A percentile compares a stretch with the other conserved stretches of the same genome.
Conservation (phyloP, 1,140 invertebrate species). For the Heliconius melpomene region DNA sequence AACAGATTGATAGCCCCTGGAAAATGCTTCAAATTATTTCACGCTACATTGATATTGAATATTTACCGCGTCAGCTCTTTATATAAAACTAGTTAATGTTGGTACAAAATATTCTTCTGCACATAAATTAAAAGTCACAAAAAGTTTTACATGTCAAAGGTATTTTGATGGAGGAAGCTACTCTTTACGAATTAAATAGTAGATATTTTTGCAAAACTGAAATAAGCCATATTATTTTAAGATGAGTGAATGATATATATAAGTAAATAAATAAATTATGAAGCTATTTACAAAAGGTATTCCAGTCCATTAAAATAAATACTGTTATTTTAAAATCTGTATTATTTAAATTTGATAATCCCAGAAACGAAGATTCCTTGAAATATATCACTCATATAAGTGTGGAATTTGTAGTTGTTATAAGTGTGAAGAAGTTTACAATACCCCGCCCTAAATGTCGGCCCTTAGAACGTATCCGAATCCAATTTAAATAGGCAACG, state of each 20-base stretch:
- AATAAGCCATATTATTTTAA: not conserved
- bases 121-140: slow-evolving; percentile 27
- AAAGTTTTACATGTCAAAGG: slow-evolving; percentile 27
- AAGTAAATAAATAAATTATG: too few species aligned
- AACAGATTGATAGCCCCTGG: slow-evolving; percentile 71
- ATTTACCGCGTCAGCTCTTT: slow-evolving; percentile 51
- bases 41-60: slow-evolving; percentile 75
- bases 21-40: slow-evolving; percentile 76
- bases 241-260: not conserved
- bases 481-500: slow-evolving; percentile 74
- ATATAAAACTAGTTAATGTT: slow-evolving; percentile 45
- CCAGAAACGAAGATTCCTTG: slow-evolving; percentile 9
- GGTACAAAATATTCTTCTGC: slow-evolving; percentile 29
- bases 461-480: slow-evolving; percentile 59
- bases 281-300: not conserved
- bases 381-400: slow-evolving; percentile 21
- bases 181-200: not conserved
- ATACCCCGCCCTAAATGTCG: slow-evolving; percentile 39
- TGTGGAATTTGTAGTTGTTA: slow-evolving; percentile 16
- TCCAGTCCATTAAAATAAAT: too few species aligned
- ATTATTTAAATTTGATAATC: not conserved
- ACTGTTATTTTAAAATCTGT: too few species aligned
- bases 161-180: not conserved
- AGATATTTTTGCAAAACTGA: not conserved
- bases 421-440: not conserved